Base-by-base conservation (phyloP, 2,113 vertebrate genomes). In the Panthera uncia region DNA sequence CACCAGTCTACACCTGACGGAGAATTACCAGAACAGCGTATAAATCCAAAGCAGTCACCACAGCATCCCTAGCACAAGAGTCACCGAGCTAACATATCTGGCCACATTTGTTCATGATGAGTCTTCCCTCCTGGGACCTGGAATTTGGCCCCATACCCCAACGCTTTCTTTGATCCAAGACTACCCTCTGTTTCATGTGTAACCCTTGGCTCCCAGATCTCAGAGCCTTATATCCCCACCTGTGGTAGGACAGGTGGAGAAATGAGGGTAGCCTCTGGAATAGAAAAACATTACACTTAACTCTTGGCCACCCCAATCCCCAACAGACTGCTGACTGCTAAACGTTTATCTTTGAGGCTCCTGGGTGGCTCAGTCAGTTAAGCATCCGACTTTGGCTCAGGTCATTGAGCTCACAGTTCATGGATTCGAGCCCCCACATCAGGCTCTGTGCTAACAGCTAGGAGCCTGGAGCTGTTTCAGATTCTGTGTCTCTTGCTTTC, bases 81-180 rank as follows among this genome's bases (percentile, higher is more conserved):
- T 71, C 80, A 65, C 45, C 52, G 33, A n/a, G 79, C 50, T 12
- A 11, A 11, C n/a, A 9, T n/a, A 63, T 31, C 5, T 0, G 0
- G 38, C 84, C 19, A 9, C 61, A 21, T 29, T 36, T 55, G 19
- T 19, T 78, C 33, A 9, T 23, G 36, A 27, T 1, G 4, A 29
- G 63, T 14, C 8, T 69, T 57, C 52, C 66, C 38, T 81, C 65
- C 50, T 36, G 31, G 80, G 38, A 52, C 8, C 63, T 55, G 27
- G 80, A 45, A 50, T 71, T 41, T 74, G 57, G 29, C 5, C 65
- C 74, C 9, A 1, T 1, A 36, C 1, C 1, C 52, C 81, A 65
- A 10, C 33, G 15, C 11, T 71, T 89, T 48, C 84, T 48, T 57
- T 82, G 90, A 12, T 55, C 41, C 38, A 48, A 31, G 61, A 48